These are phyloP conservation scores for Actinia equina DNA, from an alignment of 64 coral and sea anemone species.

Conservation along the genomic window DNA sequence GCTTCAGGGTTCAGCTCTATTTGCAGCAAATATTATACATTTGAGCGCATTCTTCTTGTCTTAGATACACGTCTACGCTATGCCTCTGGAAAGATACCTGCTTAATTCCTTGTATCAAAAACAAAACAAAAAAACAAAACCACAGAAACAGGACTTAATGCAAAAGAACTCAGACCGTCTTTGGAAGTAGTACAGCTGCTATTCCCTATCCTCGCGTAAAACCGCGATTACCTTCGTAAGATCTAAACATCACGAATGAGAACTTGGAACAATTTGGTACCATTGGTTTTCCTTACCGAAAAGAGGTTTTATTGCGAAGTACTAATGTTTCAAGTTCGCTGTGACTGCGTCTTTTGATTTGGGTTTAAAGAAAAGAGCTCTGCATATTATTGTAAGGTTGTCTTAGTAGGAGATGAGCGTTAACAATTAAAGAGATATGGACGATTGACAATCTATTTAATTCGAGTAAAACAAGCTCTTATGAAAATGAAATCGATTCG, in stretches of 20 bases:
- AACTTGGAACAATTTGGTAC: background rate
- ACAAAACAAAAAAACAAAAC: background rate
- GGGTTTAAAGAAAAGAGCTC: background rate
- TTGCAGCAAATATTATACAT: background rate
- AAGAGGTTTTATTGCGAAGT: background rate
- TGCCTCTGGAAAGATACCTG: background rate
- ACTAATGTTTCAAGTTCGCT: background rate
- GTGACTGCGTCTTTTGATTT: background rate
- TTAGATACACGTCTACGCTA: background rate
- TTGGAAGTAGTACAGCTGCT: background rate
- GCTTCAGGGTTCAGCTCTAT: background rate
- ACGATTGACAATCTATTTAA: conserved; percentile 1
- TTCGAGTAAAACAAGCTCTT: conserved; percentile 6
- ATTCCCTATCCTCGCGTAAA: background rate
- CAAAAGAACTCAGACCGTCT: background rate
- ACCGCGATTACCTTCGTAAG: conserved; percentile 11
- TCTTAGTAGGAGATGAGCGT: background rate
- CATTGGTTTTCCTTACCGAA: background rate
- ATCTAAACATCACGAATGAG: background rate
- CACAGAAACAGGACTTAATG: background rate
- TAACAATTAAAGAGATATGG: background rate
- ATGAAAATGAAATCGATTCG: background rate
- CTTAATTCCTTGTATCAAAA: background rate
- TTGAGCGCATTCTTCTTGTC: background rate
- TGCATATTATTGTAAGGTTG: background rate